Base-by-base conservation (phyloP, 2,797 vertebrate genomes). In the Taeniopygia guttata region DNA sequence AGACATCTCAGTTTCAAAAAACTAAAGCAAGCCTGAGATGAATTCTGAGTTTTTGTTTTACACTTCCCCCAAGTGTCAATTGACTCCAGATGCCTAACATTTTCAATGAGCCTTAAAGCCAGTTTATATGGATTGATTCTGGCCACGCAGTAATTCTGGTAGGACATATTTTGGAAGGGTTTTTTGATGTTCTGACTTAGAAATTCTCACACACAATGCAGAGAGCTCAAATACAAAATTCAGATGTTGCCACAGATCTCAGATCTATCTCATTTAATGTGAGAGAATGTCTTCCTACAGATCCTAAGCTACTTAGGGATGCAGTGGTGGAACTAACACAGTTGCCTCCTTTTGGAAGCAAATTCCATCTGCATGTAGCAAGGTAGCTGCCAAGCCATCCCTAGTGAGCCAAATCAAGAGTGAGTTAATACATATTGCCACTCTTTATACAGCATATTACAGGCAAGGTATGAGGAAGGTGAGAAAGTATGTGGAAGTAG, bases 41-140 rank as follows among this genome's bases (percentile, higher is more conserved):
- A 78, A 62, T 93, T 92, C 22, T 87, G 72, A 55, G n/a, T 38
- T 95, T 74, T 88, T 81, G 43, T 93, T 93, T 46, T 89, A 60
- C 21, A 10, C 18, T 73, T 89, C 20, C 46, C 45, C 10, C 23
- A 63, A 85, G 42, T 43, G n/a, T 70, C 45, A 78, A 0, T 20
- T 87, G 52, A 87, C 80, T 77, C 63, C 72, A 94, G 69, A 74
- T 85, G 87, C 38, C 51, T 76, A 40, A 66, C n/a, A 49, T 25
- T 87, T 87, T 81, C 68, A 89, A 36, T 1, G 2, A 89, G 30
- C 68, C 27, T 15, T 54, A 79, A 89, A 93, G 45, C 49, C 52
- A 87, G 64, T 34, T 72, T 21, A 38, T 32, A 67, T 5, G 32
- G 51, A 49, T 84, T 92, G 42, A 81, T 88, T 91, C 66, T 78